These are phyloP conservation scores for Homarus gammarus DNA, from an alignment of 2,888 invertebrate genomes.

Conservation along the genomic window DNA sequence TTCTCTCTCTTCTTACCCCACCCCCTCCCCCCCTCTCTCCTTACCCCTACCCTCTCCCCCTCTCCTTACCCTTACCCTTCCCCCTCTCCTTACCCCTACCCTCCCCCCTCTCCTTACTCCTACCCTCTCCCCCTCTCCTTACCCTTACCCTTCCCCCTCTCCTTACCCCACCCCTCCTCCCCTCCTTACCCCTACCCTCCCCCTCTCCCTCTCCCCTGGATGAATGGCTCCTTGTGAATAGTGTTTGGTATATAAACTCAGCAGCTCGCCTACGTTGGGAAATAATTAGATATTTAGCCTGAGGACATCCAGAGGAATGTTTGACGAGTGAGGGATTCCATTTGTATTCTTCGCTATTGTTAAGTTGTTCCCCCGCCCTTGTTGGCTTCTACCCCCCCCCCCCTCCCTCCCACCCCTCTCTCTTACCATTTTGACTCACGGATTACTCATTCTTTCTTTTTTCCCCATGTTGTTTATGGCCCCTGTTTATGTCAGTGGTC, in stretches of 20 bases:
- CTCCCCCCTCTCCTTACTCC: not conserved
- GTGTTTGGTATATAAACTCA: constrained; percentile 54
- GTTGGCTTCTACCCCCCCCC: not conserved
- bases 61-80: not conserved
- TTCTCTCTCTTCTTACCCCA: not conserved
- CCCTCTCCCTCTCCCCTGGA: not conserved
- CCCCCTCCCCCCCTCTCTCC: not conserved
- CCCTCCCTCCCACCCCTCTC: not conserved
- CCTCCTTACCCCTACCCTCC: not conserved
- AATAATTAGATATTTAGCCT: constrained; percentile 61
- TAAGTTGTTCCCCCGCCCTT: not conserved
- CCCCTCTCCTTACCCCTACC: not conserved
- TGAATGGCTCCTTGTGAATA: constrained; percentile 52
- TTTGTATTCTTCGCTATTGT: constrained; percentile 51
- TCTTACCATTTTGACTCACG: not conserved
- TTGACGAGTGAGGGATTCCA: constrained; percentile 52
- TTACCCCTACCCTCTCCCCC: not conserved
- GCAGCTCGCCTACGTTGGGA: constrained; percentile 25
- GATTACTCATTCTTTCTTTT: too few species aligned
- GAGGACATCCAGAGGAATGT: constrained; percentile 39
- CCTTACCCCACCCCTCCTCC: not conserved
- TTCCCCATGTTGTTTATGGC: too few species aligned
- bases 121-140: not conserved
- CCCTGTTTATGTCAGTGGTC: too few species aligned
- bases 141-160: not conserved